phyloP scores from a whole-genome alignment of 2,113 vertebrate species.

The Gobio gobio region DNA sequence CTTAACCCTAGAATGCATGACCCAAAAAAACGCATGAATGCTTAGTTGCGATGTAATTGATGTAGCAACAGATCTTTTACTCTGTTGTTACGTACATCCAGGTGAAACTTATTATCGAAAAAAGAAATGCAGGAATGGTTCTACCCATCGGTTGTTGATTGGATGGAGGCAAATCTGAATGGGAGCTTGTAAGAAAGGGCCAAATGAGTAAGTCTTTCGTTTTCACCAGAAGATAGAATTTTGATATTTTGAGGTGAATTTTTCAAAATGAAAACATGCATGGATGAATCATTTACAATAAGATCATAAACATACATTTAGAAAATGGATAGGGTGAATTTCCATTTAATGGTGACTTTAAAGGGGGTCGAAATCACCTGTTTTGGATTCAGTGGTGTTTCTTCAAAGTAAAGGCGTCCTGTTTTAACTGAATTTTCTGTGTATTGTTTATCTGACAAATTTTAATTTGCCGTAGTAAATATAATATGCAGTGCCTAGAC shows the following conservation, averaged over 20 bases:
- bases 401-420: neutral
- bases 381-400: neutral
- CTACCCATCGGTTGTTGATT: neutral
- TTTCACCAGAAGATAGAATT: too few species aligned
- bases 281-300: neutral
- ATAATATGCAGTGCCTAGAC: neutral
- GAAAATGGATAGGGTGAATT: neutral
- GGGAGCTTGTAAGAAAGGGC: neutral
- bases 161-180: neutral
- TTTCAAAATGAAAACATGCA: neutral
- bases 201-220: too few species aligned
- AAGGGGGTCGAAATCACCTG: neutral
- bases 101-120: neutral
- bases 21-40: neutral
- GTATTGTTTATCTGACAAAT: neutral
- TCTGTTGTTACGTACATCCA: neutral
- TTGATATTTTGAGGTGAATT: too few species aligned
- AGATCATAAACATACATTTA: neutral
- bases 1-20: neutral
- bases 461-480: neutral
- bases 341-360: neutral
- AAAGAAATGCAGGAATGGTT: neutral
- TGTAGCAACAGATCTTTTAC: neutral
- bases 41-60: neutral
- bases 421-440: neutral